Evolutionary conservation across 2,888 invertebrate species (phyloP), one percentile per base, ranked within the genome.

Genomic region (Escarpia spicata): DNA sequence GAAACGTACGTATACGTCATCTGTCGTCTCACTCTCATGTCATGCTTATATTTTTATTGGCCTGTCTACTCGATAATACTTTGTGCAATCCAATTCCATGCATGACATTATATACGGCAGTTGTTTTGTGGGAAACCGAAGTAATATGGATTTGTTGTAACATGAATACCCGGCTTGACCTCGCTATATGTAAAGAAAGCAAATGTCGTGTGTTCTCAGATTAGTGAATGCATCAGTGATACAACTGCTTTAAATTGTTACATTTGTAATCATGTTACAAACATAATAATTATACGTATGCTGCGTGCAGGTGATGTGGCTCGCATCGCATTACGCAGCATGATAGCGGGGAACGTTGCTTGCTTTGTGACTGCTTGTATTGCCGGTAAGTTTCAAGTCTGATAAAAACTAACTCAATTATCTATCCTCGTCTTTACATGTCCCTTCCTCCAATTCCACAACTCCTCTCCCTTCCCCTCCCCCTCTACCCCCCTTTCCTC

Each of bases 291-390:
- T 37, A 37, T 37, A 37, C 0, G 37, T 37, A 37, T 37, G 1
- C 37, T 37, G 37, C 43, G 26, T 91, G 45, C 92, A 93, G 93
- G 90, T 8, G 93, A 94, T n/a, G 91, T 94, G n/a, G 91, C 93
- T 6, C 58, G 45, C 2, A 93, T 94, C 92, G 94, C 94, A 10
- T 75, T 94, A 12, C 91, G 94, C n/a, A 93, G 94, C 44, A 92
- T 94, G 92, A 92, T 94, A 12, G 94, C 93, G 12, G 93, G 93
- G 0, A 94, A 93, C 91, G 92, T 94, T 43, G 94, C 94, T 26
- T 94, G 93, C 92, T 94, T 94, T 91, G 92, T 93, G 90, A 94
- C 94, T 26, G 94, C 94, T 9, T 94, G 93, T 90, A 90, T 93
- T 31, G 94, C 94, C 26, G 94, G 94, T 94, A 19, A 89, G 92